These are phyloP conservation scores for Parapristionchus giblindavisi DNA, from an alignment of 2,888 invertebrate genomes.

Conservation along the genomic window DNA sequence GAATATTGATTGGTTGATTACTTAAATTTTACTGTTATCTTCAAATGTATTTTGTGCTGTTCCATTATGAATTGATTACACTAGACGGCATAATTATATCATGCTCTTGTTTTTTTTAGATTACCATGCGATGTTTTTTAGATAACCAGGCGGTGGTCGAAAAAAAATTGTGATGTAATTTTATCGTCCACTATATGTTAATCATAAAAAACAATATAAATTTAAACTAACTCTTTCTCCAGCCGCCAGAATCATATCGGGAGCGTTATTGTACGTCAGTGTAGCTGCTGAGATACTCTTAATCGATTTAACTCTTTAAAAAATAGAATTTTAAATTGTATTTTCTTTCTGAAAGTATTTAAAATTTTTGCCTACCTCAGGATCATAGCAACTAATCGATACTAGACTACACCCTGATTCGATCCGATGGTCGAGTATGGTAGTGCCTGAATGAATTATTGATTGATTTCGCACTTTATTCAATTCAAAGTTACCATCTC, in stretches of 20 bases:
- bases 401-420: conserved; percentile 30
- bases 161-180: too few species aligned
- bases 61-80: too few species aligned
- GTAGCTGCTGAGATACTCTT: conserved; percentile 1
- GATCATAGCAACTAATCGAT: conserved; percentile 28
- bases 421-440: conserved; percentile 36
- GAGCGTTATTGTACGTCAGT: conserved; percentile 22
- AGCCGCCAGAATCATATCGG: not conserved
- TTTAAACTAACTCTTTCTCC: not conserved
- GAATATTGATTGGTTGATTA: not conserved
- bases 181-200: too few species aligned
- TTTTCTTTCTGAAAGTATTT: not conserved
- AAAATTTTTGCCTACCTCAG: not conserved
- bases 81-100: too few species aligned
- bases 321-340: not conserved
- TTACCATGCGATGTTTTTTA: too few species aligned
- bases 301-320: not conserved
- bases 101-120: too few species aligned
- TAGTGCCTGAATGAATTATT: too few species aligned
- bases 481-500: too few species aligned
- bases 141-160: too few species aligned
- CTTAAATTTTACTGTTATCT: not conserved
- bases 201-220: too few species aligned
- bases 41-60: too few species aligned
- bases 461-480: too few species aligned